Conservation (phyloP, 2,113 vertebrate genomes). For the Dissostichus mawsoni region DNA sequence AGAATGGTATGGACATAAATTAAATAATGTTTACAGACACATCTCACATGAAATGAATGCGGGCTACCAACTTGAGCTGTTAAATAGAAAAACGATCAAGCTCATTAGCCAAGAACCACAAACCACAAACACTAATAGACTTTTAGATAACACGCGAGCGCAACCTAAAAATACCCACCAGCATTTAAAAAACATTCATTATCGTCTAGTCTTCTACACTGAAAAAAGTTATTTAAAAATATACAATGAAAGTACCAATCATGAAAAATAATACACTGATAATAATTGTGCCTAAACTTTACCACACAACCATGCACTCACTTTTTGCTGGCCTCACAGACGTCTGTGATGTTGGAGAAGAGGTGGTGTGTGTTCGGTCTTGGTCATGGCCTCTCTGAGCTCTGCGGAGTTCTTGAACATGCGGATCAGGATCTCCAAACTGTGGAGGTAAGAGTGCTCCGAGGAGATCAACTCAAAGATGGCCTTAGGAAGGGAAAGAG, state of each 20-base stretch:
- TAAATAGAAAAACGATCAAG: conserved; percentile 16
- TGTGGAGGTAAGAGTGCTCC: conserved; percentile 96
- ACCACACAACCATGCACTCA: conserved; percentile 73
- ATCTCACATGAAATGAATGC: conserved; percentile 1
- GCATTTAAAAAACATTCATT: not conserved
- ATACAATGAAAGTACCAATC: not conserved
- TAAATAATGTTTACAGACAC: conserved; percentile 39
- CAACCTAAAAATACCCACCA: conserved; percentile 2
- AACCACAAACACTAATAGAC: conserved; percentile 7
- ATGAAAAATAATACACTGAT: not conserved
- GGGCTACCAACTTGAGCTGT: not conserved
- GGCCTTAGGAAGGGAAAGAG: conserved; percentile 79
- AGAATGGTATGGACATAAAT: not conserved
- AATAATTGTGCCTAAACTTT: not conserved
- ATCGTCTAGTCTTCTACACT: not conserved
- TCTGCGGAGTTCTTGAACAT: conserved; percentile 96
- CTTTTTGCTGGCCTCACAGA: conserved; percentile 95
- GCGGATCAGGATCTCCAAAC: conserved; percentile 94
- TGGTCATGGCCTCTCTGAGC: conserved; percentile 93
- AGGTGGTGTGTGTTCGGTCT: conserved; percentile 97
- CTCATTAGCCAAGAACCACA: conserved; percentile 33
- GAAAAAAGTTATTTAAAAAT: not conserved
- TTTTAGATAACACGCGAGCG: not conserved
- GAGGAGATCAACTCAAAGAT: conserved; percentile 99
- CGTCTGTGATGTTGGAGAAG: conserved; percentile 96